Percentiles rank a stretch among this genome's conserved stretches.
Evolutionary conservation across 1,140 invertebrate genomes (phyloP).

Genomic region (Brachionus rotundiformis): DNA sequence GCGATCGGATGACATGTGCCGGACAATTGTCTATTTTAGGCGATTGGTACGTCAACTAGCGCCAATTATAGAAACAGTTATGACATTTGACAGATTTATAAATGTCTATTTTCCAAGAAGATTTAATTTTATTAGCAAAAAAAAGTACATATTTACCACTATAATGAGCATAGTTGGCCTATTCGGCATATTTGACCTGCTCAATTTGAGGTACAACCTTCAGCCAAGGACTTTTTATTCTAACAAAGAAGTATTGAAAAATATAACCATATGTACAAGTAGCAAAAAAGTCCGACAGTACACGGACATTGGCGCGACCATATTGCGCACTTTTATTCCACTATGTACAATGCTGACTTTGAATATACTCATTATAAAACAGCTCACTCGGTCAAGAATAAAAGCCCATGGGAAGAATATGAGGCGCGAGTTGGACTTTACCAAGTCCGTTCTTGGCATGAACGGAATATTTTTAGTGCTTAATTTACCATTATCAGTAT

Average conservation of each 20-base stretch:
- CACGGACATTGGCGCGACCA: conserved; percentile 24
- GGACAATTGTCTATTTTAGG: conserved; percentile 3
- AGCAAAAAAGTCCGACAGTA: not conserved
- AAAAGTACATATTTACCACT: not conserved
- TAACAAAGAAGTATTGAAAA: not conserved
- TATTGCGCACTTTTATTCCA: conserved; percentile 18
- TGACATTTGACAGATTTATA: conserved; percentile 24
- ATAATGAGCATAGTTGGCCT: not conserved
- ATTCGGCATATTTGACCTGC: not conserved
- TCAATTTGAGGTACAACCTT: not conserved
- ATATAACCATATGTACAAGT: conserved; percentile 14
- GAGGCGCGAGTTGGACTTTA: conserved; percentile 18
- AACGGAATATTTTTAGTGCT: conserved; percentile 46
- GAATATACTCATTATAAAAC: conserved; percentile 5
- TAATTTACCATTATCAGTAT: conserved; percentile 37
- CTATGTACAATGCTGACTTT: not conserved
- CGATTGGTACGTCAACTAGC: not conserved
- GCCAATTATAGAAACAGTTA: not conserved
- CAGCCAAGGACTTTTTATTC: not conserved
- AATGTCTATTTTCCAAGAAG: not conserved
- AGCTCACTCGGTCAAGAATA: not conserved
- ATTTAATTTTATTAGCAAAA: not conserved
- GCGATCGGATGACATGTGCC: not conserved
- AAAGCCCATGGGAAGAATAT: not conserved
- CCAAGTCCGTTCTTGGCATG: conserved; percentile 1